Base-by-base conservation (phyloP, 2,797 vertebrate genomes). In the Gymnoscopelus microlampas region DNA sequence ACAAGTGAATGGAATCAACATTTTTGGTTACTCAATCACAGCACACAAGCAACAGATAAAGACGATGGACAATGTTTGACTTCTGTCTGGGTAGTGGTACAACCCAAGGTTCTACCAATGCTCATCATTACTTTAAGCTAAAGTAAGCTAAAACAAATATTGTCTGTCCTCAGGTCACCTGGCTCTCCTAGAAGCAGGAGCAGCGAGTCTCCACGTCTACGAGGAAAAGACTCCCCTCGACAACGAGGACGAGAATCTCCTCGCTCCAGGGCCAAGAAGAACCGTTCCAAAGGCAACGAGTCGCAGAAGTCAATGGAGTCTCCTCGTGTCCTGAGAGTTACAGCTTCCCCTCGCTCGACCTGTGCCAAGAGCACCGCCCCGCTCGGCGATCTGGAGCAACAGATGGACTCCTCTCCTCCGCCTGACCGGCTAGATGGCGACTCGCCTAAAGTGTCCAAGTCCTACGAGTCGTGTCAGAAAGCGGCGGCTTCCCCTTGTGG, bases 241-340 rank as follows among this genome's bases (percentile, higher is more conserved):
- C 77, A 80, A 35, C 89, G 83, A 73, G 87, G 85, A 0, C 74
- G 85, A 53, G 92, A 89, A 67, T 93, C 91, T 44, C 90, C 92
- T 66, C 83, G 88, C n/a, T 80, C 85, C 66, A 93, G 87, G 75
- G 88, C 84, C 51, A 89, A 86, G 78, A 92, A 72, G 83, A 91
- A 66, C 44, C 84, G 85, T 5, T 85, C 84, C 23, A 92, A 87
- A 81, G 83, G 73, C 0, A 11, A 53, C 0, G 85, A 88, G 54
- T 91, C 91, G 0, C 79, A 89, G 61, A 81, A 83, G 14, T 88
- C 83, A 10, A 44, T 32, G 87, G 87, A 82, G 82, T 85, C 6
- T 85, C 84, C 10, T 49, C 67, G 1, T 83, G 88, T 0, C 83
- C 90, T 1, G 79, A 90, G 85, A 80, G 76, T 74, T 4, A 65